Percentiles rank a stretch among this genome's conserved stretches.
Conservation (phyloP, 2,797 vertebrate genomes). For the Neosalanx taihuensis region DNA sequence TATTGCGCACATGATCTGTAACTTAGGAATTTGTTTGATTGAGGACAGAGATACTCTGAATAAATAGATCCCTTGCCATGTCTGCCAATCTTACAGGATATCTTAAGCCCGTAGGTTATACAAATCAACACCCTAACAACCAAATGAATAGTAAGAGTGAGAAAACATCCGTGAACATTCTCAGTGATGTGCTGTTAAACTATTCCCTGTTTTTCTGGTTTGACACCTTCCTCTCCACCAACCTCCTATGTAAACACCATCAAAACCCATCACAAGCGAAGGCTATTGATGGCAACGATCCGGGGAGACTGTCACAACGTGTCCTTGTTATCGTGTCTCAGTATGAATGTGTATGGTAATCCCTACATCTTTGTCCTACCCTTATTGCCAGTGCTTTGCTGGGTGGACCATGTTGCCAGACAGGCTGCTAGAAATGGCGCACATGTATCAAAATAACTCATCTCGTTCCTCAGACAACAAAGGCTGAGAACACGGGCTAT, state of each 20-base stretch:
- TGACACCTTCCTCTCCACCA: conserved; percentile 1
- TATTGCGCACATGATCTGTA: too few relatives aligned
- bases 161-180: conserved; percentile 10
- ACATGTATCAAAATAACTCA: neutral
- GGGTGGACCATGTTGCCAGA: neutral
- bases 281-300: too few relatives aligned
- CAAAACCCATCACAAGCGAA: neutral
- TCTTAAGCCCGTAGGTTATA: conserved; percentile 19
- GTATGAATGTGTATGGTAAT: neutral
- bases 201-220: conserved; percentile 18
- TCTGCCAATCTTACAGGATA: conserved; percentile 9
- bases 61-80: neutral
- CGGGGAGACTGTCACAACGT: neutral
- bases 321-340: neutral
- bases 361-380: conserved; percentile 7
- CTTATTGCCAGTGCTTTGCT: conserved; percentile 9
- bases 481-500: conserved; percentile 19
- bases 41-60: neutral
- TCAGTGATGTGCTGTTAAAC: neutral
- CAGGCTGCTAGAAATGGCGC: neutral
- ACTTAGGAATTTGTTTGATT: too few relatives aligned
- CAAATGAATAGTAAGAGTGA: conserved; percentile 13
- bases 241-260: conserved; percentile 8
- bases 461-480: conserved; percentile 1
- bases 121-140: conserved; percentile 15